These are phyloP conservation scores for Anarhynchus alexandrinus DNA, from an alignment of 2,113 vertebrate species.

Conservation along the genomic window DNA sequence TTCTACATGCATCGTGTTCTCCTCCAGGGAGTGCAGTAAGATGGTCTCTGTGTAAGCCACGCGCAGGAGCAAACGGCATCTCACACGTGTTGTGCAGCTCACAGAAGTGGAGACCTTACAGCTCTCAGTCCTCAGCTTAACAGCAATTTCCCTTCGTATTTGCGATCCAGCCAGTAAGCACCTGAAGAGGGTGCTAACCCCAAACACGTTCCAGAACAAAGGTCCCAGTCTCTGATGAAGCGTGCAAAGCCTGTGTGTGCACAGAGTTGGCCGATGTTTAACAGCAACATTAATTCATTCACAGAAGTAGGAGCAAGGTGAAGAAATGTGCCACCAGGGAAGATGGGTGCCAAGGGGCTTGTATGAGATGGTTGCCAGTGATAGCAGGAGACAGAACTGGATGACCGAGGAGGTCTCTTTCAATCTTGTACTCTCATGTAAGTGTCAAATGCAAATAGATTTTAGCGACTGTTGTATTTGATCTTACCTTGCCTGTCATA, in stretches of 20 bases:
- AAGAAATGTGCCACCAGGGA: not conserved
- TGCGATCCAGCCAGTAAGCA: not conserved
- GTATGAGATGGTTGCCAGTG: not conserved
- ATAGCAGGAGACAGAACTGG: not conserved
- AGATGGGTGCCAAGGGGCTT: not conserved
- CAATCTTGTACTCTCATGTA: not conserved
- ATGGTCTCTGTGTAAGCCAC: not conserved
- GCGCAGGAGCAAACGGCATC: not conserved
- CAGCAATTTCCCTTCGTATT: not conserved
- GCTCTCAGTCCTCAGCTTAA: not conserved
- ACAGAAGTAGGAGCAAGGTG: not conserved
- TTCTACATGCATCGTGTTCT: not conserved
- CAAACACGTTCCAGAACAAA: not conserved
- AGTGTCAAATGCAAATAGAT: not conserved
- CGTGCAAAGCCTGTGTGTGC: not conserved
- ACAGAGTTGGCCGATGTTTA: not conserved
- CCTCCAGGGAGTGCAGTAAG: not conserved
- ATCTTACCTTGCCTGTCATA: not conserved
- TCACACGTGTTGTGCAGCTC: not conserved
- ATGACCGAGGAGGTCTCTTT: not conserved
- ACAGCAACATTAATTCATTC: not conserved
- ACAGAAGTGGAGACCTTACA: not conserved
- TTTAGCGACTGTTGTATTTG: not conserved
- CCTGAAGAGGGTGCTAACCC: not conserved
- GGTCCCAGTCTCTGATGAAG: not conserved